Conservation (phyloP, 2,113 vertebrate genomes). For the Triplophysa tibetana region DNA sequence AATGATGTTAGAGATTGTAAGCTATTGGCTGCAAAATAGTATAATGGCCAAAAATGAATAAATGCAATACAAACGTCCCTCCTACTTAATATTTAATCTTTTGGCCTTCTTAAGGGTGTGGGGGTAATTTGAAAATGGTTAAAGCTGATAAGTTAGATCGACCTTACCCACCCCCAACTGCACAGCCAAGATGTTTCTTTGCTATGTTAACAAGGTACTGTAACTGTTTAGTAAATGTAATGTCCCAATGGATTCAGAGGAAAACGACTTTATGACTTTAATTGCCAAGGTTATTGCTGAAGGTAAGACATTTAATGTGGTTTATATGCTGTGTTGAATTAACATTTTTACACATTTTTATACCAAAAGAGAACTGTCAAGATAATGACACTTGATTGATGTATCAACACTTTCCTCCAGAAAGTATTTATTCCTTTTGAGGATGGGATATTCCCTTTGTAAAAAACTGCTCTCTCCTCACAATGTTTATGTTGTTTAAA, state of each 20-base stretch:
- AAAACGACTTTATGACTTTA: conserved; percentile 68
- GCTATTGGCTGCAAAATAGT: neutral
- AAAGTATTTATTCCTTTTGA: neutral
- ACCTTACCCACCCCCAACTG: conserved; percentile 61
- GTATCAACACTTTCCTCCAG: neutral
- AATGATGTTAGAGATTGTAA: neutral
- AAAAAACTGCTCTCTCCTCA: neutral
- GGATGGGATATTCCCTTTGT: neutral
- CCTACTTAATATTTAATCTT: conserved; percentile 3
- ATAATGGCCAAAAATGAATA: neutral
- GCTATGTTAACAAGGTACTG: neutral
- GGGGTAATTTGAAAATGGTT: conserved; percentile 61
- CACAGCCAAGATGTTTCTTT: conserved; percentile 59
- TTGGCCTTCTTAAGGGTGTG: conserved; percentile 41
- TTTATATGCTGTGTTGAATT: neutral
- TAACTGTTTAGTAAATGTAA: neutral
- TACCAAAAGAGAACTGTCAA: neutral
- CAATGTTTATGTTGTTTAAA: neutral
- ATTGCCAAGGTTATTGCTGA: conserved; percentile 74
- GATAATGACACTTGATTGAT: neutral
- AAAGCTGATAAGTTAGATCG: conserved; percentile 69
- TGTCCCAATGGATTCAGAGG: conserved; percentile 66
- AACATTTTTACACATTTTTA: neutral
- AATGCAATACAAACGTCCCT: neutral
- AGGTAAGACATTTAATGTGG: conserved; percentile 65